These are phyloP conservation scores for Salvelinus sp. DNA, from an alignment of 2,113 vertebrate genomes.

Conservation along the genomic window DNA sequence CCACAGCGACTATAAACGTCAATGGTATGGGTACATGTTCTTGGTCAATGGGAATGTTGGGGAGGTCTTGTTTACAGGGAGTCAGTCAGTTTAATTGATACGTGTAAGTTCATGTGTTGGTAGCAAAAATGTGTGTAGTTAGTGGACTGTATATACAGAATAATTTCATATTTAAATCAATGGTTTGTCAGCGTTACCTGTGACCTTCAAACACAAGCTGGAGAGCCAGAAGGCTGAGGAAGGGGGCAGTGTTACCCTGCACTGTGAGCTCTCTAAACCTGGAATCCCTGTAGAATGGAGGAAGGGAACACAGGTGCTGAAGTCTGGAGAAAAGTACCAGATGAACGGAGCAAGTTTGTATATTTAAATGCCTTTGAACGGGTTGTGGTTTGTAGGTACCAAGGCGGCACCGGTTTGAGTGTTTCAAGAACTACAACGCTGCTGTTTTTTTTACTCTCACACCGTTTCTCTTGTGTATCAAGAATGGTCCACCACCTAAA, in stretches of 20 bases:
- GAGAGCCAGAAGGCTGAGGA: slow-evolving; percentile 71
- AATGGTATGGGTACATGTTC: slow-evolving; percentile 58
- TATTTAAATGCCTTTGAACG: too few relatives aligned
- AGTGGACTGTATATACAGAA: slow-evolving; percentile 1
- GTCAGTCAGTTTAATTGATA: not conserved
- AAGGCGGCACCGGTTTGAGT: too few relatives aligned
- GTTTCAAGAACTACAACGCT: too few relatives aligned
- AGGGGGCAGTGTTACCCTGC: slow-evolving; percentile 69
- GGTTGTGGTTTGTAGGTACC: too few relatives aligned
- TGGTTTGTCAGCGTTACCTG: slow-evolving; percentile 55
- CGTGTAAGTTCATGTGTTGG: too few relatives aligned
- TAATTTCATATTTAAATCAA: not conserved
- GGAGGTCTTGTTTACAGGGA: not conserved
- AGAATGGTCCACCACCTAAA: too few relatives aligned
- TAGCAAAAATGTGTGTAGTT: slow-evolving; percentile 1
- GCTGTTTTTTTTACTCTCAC: too few relatives aligned
- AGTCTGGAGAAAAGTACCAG: slow-evolving; percentile 69
- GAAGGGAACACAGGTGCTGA: slow-evolving; percentile 72
- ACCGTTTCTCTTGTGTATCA: too few relatives aligned
- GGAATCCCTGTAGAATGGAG: slow-evolving; percentile 76
- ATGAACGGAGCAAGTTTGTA: slow-evolving; percentile 32
- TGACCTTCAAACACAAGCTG: slow-evolving; percentile 71
- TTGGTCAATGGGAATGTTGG: not conserved
- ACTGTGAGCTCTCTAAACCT: slow-evolving; percentile 76
- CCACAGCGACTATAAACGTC: slow-evolving; percentile 68